A percentile compares a stretch with the other conserved stretches of the same genome.
phyloP scores from a whole-genome alignment of 2,113 vertebrate species.

The Scolopax mira region DNA sequence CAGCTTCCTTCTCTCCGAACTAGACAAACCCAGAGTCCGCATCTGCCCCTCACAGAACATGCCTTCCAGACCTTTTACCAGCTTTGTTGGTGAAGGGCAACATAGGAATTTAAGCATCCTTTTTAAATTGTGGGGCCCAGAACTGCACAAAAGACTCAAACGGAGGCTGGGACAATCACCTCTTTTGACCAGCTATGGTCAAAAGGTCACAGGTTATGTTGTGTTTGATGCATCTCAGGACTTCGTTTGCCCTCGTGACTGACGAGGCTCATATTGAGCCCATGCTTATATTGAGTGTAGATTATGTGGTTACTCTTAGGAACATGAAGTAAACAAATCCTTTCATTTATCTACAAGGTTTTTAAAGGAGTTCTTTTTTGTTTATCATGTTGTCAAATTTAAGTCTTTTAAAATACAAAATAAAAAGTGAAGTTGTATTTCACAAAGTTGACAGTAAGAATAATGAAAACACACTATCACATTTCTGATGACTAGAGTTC shows the following conservation, averaged over 20 bases:
- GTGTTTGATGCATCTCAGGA: neutral
- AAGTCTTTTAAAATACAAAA: neutral
- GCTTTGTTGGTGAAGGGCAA: neutral
- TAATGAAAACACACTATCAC: neutral
- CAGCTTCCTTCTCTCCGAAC: neutral
- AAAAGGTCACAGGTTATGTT: too few relatives aligned
- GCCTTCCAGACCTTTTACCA: neutral
- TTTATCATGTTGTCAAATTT: neutral
- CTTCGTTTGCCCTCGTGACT: neutral
- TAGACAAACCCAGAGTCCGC: neutral
- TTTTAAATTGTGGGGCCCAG: neutral
- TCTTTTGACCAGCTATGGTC: fast-evolving
- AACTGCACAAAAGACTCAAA: neutral
- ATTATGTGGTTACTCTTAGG: neutral
- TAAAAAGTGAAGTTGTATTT: neutral
- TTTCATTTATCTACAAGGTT: neutral
- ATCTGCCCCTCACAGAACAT: neutral
- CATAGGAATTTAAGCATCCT: too few relatives aligned
- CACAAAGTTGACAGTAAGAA: neutral
- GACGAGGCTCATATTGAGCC: neutral
- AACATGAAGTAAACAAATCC: neutral
- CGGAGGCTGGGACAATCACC: neutral
- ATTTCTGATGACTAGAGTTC: neutral
- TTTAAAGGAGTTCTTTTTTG: neutral
- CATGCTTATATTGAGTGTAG: neutral